Percentiles rank a stretch among this genome's conserved stretches.
Conservation (phyloP, 2,113 vertebrate genomes). For the Embiotoca jacksoni region DNA sequence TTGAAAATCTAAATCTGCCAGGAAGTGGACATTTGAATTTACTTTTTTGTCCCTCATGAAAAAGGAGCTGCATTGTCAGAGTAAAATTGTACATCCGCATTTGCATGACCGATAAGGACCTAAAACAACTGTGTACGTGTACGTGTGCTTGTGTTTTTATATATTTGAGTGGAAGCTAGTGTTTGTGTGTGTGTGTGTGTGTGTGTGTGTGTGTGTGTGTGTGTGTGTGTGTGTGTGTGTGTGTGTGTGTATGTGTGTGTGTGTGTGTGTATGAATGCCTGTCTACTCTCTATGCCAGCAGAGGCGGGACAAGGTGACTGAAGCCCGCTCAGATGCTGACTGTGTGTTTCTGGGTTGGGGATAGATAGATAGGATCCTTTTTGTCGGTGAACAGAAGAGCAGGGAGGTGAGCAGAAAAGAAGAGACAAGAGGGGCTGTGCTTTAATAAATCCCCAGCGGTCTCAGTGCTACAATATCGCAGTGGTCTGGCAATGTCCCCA, state of each 20-base stretch:
- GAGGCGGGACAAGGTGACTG: conserved; percentile 37
- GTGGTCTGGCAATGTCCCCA: conserved; percentile 66
- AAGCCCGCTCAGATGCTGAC: conserved; percentile 52
- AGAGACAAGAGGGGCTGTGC: conserved; percentile 54
- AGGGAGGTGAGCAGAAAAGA: conserved; percentile 57
- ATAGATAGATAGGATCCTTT: conserved; percentile 58
- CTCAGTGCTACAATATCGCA: conserved; percentile 78
- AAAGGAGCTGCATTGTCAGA: no score
- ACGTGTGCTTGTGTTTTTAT: background rate
- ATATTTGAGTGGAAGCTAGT: background rate
- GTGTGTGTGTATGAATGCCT: background rate
- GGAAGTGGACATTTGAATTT: no score
- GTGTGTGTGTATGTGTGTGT: background rate
- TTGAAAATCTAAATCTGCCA: no score
- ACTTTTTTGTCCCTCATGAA: no score
- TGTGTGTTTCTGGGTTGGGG: conserved; percentile 52
- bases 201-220: background rate
- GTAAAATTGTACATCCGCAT: no score
- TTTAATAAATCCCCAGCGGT: conserved; percentile 74
- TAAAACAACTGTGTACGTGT: background rate
- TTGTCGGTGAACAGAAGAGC: conserved; percentile 34
- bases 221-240: no score
- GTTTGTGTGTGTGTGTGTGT: background rate
- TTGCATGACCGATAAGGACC: no score
- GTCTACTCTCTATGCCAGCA: conserved; percentile 1